Conservation (phyloP, 1,140 invertebrate species). For the Copidosoma floridanum region DNA sequence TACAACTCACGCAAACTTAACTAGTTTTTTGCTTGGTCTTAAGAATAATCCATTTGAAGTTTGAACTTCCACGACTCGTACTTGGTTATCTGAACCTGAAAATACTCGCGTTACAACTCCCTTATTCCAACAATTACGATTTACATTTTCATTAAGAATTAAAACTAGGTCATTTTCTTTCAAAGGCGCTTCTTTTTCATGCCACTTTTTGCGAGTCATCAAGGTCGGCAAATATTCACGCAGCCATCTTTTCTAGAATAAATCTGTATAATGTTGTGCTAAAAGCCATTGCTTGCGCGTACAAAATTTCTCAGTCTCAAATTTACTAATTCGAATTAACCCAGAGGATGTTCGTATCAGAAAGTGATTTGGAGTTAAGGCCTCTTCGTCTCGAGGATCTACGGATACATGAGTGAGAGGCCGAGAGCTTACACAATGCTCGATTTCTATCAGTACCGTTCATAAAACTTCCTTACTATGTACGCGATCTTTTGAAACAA, state of each 20-base stretch:
- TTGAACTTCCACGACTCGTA: background rate
- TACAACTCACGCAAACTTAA: too few species aligned
- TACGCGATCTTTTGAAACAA: background rate
- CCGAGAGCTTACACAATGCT: constrained; percentile 29
- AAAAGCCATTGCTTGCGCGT: background rate
- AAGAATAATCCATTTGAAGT: background rate
- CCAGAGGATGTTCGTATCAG: constrained; percentile 29
- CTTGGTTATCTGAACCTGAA: background rate
- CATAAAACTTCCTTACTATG: constrained; percentile 8
- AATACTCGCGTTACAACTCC: background rate
- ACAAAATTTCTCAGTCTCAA: background rate
- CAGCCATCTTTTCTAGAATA: constrained; percentile 9
- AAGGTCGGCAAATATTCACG: constrained; percentile 9
- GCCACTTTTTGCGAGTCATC: background rate
- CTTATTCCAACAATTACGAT: background rate
- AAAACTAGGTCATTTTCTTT: background rate
- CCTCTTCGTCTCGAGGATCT: constrained; percentile 19
- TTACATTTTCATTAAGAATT: background rate
- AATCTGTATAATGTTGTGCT: constrained; percentile 2
- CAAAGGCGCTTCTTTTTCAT: background rate
- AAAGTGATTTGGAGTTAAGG: constrained; percentile 40
- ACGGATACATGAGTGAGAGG: constrained; percentile 28
- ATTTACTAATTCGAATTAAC: background rate
- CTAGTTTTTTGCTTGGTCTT: background rate
- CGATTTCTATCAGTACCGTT: constrained; percentile 15